Base-by-base conservation (phyloP, 2,888 invertebrate species). In the Acanthoscelides obtectus region DNA sequence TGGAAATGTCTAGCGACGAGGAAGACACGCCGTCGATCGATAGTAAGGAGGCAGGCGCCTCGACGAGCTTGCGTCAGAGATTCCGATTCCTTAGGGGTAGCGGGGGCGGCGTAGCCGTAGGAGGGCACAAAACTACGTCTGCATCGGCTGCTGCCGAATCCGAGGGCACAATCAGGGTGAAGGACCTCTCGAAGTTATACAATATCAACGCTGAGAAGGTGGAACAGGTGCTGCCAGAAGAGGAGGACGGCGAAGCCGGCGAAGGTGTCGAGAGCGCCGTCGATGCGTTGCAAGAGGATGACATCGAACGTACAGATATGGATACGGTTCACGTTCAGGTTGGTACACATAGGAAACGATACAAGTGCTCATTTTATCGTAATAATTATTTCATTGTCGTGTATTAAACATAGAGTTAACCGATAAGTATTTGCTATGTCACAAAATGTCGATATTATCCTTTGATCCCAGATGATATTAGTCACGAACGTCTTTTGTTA, bases 1-100 rank as follows among this genome's bases (percentile, higher is more conserved):
- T 85, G 73, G 80, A 87, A 83, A 82, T 88, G 88, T 83, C 86
- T 0, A 87, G 87, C 74, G 83, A 86, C 69, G 66, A 66, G 17
- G 84, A 85, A 64, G 86, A 86, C 25, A 83, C 83, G 0, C 80
- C 84, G 0, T 83, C 84, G 4, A 75, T 80, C 63, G 81, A 82
- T 66, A n/a, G n/a, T n/a, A 81, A 80, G 75, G 81, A n/a, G n/a
- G 21, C 71, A 71, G 25, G 71, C 75, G 19, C 65, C 71, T 2
- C 64, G 74, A 67, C 68, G 2, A 77, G 78, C 22, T 70, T 82
- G 2, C 76, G 80, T 3, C 82, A 82, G 21, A 77, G 81, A 22
- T 83, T 82, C 72, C 76, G 81, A 6, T 74, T 82, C 69, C 75
- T 81, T 25, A 79, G 76, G 67, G 64, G 22, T 66, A 71, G 12